Base-by-base conservation (phyloP, 2,888 invertebrate genomes). In the Drosophila niveifrons region DNA sequence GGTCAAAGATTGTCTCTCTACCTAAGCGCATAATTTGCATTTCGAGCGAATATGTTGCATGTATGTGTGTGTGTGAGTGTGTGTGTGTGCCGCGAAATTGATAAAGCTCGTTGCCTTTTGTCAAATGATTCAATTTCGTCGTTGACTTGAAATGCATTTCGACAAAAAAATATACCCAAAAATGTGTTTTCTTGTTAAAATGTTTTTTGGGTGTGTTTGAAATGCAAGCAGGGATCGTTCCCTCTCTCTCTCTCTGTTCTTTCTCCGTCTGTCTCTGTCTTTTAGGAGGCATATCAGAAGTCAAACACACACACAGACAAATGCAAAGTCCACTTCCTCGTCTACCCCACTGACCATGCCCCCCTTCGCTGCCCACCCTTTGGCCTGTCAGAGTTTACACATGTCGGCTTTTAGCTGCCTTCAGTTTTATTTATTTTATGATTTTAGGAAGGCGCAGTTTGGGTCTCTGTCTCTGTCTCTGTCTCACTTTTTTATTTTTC, bases 71-170 rank as follows among this genome's bases (percentile, higher is more conserved):
- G 0, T 31, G 31, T 31, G n/a, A n/a, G 10, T 56, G 34, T 34
- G 34, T 11, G 34, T 56, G 62, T 15, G 17, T 41, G 55, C n/a
- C 51, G 17, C 47, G 47, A 67, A 74, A 78, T 78, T 80, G 82
- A 80, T 80, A 80, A 80, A 66, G 74, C 78, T 65, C 78, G 73
- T 72, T 61, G 53, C 55, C 65, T 59, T 79, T 86, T 83, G 87
- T 79, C 89, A 83, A 87, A 89, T 85, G 89, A 85, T 89, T 85
- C 89, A 89, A 89, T 85, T 85, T 89, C 82, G 55, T 44, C 72
- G 67, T 80, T 72, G 81, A 77, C 86, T 76, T 71, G 52, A 78
- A 84, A 80, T 87, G 87, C 88, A 87, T 69, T 83, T 72, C 48
- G 41, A 43, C 3, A 28, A 8, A 39, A 61, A 80, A 62, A 55